Base-by-base conservation (phyloP, 2,797 vertebrate genomes). In the Hapalemur alaotrensis region DNA sequence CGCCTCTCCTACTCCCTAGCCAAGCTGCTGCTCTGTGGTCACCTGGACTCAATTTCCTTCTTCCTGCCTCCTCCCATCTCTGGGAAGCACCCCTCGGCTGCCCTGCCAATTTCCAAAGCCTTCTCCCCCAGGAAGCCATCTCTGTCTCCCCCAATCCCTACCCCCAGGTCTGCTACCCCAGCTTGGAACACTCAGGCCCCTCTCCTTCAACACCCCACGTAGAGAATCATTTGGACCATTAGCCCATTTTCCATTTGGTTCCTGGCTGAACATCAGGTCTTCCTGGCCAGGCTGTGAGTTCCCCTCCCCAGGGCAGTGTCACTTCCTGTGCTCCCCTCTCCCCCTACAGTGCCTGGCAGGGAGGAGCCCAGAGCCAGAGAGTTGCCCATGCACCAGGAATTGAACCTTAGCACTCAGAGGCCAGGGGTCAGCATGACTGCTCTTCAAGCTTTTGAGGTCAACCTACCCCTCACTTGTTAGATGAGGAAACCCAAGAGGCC, bases 21-120 rank as follows among this genome's bases (percentile, higher is more conserved):
- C 96, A 97, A 94, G 90, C 92, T 97, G 95, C 96, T 97, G 97
- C 94, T 97, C 96, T 97, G 96, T 97, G 97, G 98, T 98, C 98
- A 98, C 97, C 98, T 98, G 98, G 97, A 98, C 97, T 97, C 98
- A 97, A 97, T 97, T 98, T 96, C 96, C 98, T 97, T 91, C 92
- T 97, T 96, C 97, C 97, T 95, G 96, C 95, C 97, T 97, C 98
- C 97, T 96, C 97, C 97, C 97, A 90, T 96, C 96, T 93, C 95
- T 94, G 95, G 97, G 96, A 98, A 89, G 96, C 93, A 54, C 94
- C 97, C 95, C 81, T 93, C 23, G 52, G 89, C 78, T 76, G 65
- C 93, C 65, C 91, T 96, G 97, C 96, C 96, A 97, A 94, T 96
- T 97, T 97, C 91, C 89, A 96, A 84, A 97, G 92, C 1, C 93